Evolutionary conservation across 2,113 vertebrate species (phyloP), one percentile per base, ranked within the genome.

Genomic region (Microcebus ravelobensis): DNA sequence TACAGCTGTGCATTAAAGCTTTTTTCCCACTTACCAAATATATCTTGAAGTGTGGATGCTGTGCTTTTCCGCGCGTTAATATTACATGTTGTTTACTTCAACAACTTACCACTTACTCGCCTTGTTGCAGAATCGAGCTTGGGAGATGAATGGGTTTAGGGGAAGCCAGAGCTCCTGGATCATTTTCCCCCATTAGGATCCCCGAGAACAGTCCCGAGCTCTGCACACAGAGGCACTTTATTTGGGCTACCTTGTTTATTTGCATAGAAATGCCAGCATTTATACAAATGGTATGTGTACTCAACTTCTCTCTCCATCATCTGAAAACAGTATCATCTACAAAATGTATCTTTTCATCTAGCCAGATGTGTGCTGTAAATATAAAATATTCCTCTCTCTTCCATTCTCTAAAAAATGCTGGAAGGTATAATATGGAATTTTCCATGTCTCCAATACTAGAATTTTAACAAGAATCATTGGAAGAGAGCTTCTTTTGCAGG

Each of bases 401-500:
- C 90, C 70, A 87, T 94, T 94, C 84, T 96, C 92, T 96, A 96
- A 98, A 97, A 97, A 97, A 97, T 83, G 93, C 95, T 97, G 86
- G 85, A 97, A 96, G 97, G 93, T 73, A 92, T 97, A 98, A 97
- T 95, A 96, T 96, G 97, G 95, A 96, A 97, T 97, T 98, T 87
- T 73, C 31, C 79, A 84, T 17, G 59, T 61, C 50, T 79, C 39
- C 63, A 63, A 14, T 25, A 17, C 10, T 55, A 81, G 67, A n/a
- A 73, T 91, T 87, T 71, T 81, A 91, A 84, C 25, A 57, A 85
- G n/a, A 65, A 82, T 79, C 36, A 57, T 12, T 13, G 29, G 39
- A 74, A 85, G 17, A n/a, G 21, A 65, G 31, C 34, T 84, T 34
- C 29, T 52, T 87, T 50, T 76, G 14, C 42, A 55, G 25, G 39